Base-by-base conservation (phyloP, 2,113 vertebrate genomes). In the Cheilinus undulatus region DNA sequence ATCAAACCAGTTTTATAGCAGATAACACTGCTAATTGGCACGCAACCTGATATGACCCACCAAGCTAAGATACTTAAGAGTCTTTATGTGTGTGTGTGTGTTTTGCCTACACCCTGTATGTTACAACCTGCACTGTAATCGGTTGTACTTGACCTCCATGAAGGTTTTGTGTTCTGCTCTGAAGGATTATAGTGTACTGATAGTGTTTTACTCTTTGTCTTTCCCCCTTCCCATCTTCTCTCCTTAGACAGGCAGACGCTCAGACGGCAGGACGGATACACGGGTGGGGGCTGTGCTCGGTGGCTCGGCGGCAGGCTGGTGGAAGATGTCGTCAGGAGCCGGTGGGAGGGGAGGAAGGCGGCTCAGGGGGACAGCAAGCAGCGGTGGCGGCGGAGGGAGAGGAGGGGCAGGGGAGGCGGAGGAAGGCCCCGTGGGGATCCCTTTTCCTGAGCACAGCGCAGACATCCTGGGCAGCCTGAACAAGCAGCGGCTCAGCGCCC, bases 361-460 rank as follows among this genome's bases (percentile, higher is more conserved):
- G 73, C 89, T 91, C 83, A 82, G 86, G 34, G 90, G 85, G 59
- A 87, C 86, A 48, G 89, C 68, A 53, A 82, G 85, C 83, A 76
- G 86, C 3, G 77, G 84, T 1, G 80, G 87, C 28, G 85, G 88
- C 27, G 92, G 88, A 48, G 84, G 91, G 58, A 79, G 90, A 62
- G 85, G 88, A 43, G 89, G 86, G 27, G 81, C 95, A 0, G 91
- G 87, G 1, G 90, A 92, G 91, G 95, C 87, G 83, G 97, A 97
- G 91, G 98, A 99, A 53, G 98, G 98, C 78, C 97, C 97, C 43
- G 97, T 99, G 78, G 97, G 98, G 89, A 98, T 99, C 93, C 98
- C 98, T 7, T 99, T 99, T 90, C 98, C 97, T 0, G 98, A 99
- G 92, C 97, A 99, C 93, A 98, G 98, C 74, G 96, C 95, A 2